These are phyloP conservation scores for Drosophila sordidapex DNA, from an alignment of 2,888 invertebrate genomes.

Conservation along the genomic window DNA sequence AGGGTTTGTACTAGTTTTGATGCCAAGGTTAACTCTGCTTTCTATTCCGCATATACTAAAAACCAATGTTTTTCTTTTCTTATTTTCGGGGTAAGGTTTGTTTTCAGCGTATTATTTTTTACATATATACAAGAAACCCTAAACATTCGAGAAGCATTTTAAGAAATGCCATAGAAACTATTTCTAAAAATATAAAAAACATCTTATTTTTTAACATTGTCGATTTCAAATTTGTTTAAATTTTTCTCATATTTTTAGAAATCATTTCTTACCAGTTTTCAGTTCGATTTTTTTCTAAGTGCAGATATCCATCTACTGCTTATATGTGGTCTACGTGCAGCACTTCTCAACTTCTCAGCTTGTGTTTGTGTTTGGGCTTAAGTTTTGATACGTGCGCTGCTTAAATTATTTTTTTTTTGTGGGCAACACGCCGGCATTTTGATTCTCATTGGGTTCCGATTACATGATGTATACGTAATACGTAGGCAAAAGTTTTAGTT, in stretches of 20 bases:
- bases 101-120: too few species aligned
- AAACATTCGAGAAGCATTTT: too few species aligned
- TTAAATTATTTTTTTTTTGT: slow-evolving; percentile 42
- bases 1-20: not conserved
- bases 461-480: slow-evolving; percentile 58
- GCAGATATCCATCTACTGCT: slow-evolving; percentile 59
- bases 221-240: too few species aligned
- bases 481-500: slow-evolving; percentile 41
- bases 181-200: not conserved
- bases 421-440: slow-evolving; percentile 31
- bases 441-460: slow-evolving; percentile 63
- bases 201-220: too few species aligned
- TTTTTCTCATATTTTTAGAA: too few species aligned
- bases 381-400: slow-evolving; percentile 67
- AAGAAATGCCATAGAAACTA: not conserved
- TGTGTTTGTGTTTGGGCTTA: slow-evolving; percentile 43
- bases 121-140: too few species aligned
- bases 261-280: not conserved
- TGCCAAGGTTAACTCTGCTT: not conserved
- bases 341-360: slow-evolving; percentile 15
- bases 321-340: slow-evolving; percentile 62
- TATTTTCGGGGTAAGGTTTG: too few species aligned
- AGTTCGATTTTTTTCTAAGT: not conserved
- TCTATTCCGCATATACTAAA: not conserved
- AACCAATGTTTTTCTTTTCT: not conserved